Conservation (phyloP, 2,113 vertebrate species). For the Pelodiscus sinensis region DNA sequence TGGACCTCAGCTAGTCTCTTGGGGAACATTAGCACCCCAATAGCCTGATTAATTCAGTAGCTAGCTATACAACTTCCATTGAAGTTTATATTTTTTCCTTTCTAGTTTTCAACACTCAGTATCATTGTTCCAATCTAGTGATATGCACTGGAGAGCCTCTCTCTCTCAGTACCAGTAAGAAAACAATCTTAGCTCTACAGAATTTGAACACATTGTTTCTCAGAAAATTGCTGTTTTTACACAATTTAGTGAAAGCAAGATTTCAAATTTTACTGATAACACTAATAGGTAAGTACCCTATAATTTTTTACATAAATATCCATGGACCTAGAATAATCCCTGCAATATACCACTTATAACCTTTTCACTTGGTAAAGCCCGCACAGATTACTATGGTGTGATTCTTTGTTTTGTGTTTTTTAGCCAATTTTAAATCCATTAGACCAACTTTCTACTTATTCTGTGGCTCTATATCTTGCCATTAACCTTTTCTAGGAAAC, state of each 20-base stretch:
- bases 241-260: constrained; percentile 9
- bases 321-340: background rate
- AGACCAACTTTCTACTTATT: constrained; percentile 46
- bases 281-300: background rate
- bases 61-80: rapidly evolving
- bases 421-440: constrained; percentile 56
- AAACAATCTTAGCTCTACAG: background rate
- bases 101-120: background rate
- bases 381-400: background rate
- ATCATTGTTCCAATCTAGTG: background rate
- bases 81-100: background rate
- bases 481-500: constrained; percentile 47
- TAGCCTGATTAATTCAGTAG: background rate
- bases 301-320: constrained; percentile 38
- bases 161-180: rapidly evolving
- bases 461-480: background rate
- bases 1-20: background rate
- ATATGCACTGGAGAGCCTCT: background rate
- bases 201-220: background rate
- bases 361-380: background rate
- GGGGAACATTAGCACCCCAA: rapidly evolving
- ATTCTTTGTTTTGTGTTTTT: constrained; percentile 1
- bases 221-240: background rate
- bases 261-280: constrained; percentile 30
- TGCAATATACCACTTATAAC: background rate